Conservation (phyloP, 2,797 vertebrate genomes). For the Vespertilio murinus region DNA sequence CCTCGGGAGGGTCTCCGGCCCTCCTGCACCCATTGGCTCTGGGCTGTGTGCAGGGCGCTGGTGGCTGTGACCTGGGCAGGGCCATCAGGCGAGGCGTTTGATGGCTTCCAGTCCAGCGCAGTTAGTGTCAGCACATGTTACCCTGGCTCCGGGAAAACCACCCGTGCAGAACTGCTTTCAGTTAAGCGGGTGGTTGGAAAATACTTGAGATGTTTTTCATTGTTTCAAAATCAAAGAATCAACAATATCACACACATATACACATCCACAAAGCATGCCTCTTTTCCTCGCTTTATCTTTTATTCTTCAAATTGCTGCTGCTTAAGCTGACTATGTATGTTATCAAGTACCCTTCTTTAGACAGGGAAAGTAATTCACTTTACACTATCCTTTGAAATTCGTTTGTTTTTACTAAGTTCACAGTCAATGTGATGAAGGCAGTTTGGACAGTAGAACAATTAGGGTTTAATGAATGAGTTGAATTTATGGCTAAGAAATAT, state of each 20-base stretch:
- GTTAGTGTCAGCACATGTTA: constrained; percentile 21
- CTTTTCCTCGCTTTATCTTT: background rate
- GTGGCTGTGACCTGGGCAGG: constrained; percentile 11
- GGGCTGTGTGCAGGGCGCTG: background rate
- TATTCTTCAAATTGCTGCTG: background rate
- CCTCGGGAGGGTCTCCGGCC: background rate
- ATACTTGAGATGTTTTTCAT: background rate
- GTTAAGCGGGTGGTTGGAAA: background rate
- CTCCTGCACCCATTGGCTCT: background rate
- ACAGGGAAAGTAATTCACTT: background rate
- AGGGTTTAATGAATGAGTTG: background rate
- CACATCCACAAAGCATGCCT: background rate
- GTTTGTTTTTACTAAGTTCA: constrained; percentile 27
- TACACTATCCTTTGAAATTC: background rate
- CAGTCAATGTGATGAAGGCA: background rate
- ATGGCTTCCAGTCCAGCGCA: background rate
- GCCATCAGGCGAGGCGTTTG: background rate
- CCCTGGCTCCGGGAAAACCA: constrained; percentile 41
- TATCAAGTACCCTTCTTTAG: background rate
- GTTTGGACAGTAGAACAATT: background rate
- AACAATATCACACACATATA: background rate
- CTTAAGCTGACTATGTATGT: background rate
- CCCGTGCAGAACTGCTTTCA: background rate
- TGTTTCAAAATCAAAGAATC: constrained; percentile 26
- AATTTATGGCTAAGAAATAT: constrained; percentile 6